Percentiles rank a stretch among this genome's conserved stretches.
phyloP scores from a whole-genome alignment of 2,888 invertebrate species.

The Himalopsyche kuldschensis region DNA sequence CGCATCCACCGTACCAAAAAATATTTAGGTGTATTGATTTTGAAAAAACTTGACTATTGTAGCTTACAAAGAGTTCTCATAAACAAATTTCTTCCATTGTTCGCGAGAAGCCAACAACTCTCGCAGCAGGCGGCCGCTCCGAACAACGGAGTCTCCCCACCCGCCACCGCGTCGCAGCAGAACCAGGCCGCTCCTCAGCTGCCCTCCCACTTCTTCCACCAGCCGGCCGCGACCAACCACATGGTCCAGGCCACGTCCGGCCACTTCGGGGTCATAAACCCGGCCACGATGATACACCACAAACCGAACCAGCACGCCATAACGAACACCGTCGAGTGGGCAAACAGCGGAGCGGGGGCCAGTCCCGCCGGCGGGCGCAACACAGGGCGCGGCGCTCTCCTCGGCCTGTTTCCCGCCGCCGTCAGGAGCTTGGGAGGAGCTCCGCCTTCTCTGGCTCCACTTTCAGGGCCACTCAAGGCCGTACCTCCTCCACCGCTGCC shows the following conservation, averaged over 20 bases:
- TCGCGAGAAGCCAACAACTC: neutral
- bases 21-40: too few species aligned
- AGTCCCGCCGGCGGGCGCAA: constrained; percentile 9
- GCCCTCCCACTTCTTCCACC: constrained; percentile 20
- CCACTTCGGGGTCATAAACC: neutral
- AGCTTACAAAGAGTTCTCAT: too few species aligned
- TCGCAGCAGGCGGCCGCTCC: neutral
- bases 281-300: neutral
- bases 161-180: constrained; percentile 5
- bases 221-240: neutral
- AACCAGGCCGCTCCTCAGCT: constrained; percentile 37
- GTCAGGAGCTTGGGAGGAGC: constrained; percentile 48
- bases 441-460: constrained; percentile 57
- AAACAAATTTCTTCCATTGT: too few species aligned
- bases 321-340: constrained; percentile 36
- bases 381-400: constrained; percentile 43
- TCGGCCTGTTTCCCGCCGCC: constrained; percentile 56
- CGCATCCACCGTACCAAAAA: too few species aligned
- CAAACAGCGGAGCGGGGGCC: neutral
- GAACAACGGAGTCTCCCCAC: constrained; percentile 17
- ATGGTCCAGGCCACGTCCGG: neutral
- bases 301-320: constrained; percentile 41
- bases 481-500: constrained; percentile 76
- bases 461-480: constrained; percentile 63
- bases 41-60: too few species aligned